A percentile compares a stretch with the other conserved stretches of the same genome.
phyloP scores from a whole-genome alignment of 2,113 vertebrate genomes.

The Neotoma lepida region DNA sequence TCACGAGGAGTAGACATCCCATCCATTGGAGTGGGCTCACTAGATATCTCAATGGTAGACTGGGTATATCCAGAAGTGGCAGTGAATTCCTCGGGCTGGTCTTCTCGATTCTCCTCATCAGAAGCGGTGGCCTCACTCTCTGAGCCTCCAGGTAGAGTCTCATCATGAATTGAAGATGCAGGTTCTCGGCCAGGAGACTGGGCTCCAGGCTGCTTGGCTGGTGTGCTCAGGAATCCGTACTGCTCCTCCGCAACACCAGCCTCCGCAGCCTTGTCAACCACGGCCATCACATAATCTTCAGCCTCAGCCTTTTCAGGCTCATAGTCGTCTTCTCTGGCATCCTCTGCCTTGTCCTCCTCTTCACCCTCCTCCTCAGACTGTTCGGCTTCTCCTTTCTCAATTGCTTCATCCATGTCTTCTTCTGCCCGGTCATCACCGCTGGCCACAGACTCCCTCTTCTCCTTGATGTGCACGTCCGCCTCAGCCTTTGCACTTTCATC shows the following conservation, averaged over 20 bases:
- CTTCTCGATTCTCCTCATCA: conserved; percentile 94
- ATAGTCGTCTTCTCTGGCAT: conserved; percentile 83
- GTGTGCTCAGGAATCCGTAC: conserved; percentile 81
- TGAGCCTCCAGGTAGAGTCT: conserved; percentile 90
- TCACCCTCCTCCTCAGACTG: conserved; percentile 83
- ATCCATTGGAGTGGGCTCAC: conserved; percentile 96
- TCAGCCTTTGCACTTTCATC: conserved; percentile 79
- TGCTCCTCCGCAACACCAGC: conserved; percentile 82
- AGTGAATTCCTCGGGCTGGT: conserved; percentile 92
- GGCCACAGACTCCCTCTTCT: conserved; percentile 83
- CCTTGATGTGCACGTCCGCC: conserved; percentile 67
- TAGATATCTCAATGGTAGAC: conserved; percentile 96
- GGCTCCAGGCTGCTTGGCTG: conserved; percentile 87
- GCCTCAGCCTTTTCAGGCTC: conserved; percentile 82
- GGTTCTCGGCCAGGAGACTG: conserved; percentile 88
- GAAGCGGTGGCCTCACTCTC: conserved; percentile 92
- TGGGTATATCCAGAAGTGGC: conserved; percentile 93
- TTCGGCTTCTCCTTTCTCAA: conserved; percentile 87
- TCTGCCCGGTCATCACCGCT: conserved; percentile 83
- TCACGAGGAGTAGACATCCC: conserved; percentile 95
- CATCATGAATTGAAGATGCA: conserved; percentile 91
- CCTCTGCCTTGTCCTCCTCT: conserved; percentile 85
- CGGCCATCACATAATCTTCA: conserved; percentile 84
- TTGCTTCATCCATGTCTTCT: conserved; percentile 85
- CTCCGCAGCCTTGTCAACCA: conserved; percentile 85